Conservation (phyloP, 2,888 invertebrate genomes). For the Tubulanus polymorphus region DNA sequence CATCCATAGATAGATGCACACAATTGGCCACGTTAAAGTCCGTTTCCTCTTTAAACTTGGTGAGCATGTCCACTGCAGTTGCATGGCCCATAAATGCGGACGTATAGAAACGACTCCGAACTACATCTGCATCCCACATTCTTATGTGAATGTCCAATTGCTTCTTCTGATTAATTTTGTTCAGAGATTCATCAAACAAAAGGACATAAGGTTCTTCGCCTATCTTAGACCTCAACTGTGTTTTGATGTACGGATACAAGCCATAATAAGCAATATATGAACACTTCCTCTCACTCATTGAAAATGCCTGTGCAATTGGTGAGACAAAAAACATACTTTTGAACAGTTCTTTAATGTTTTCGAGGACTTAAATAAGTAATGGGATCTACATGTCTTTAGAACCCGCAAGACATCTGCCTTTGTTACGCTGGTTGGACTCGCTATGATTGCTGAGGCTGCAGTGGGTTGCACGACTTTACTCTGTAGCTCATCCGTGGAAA, state of each 20-base stretch:
- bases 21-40: neutral
- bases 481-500: no score
- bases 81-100: neutral
- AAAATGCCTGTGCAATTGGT: slow-evolving; percentile 7
- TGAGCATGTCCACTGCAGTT: neutral
- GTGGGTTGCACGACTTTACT: no score
- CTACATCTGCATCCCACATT: neutral
- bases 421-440: no score
- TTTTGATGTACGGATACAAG: neutral
- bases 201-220: slow-evolving; percentile 1
- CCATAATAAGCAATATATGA: slow-evolving; percentile 7
- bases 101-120: neutral
- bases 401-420: no score
- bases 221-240: neutral
- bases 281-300: slow-evolving; percentile 5
- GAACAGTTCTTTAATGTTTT: no score
- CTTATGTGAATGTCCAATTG: neutral
- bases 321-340: no score
- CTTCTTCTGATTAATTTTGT: neutral
- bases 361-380: no score
- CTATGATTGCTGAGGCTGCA: no score
- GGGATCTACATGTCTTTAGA: no score
- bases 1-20: neutral
- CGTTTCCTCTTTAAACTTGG: neutral
- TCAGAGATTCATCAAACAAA: slow-evolving; percentile 3